These are phyloP conservation scores for Agrypnus murinus DNA, from an alignment of 2,888 invertebrate species.

Conservation along the genomic window DNA sequence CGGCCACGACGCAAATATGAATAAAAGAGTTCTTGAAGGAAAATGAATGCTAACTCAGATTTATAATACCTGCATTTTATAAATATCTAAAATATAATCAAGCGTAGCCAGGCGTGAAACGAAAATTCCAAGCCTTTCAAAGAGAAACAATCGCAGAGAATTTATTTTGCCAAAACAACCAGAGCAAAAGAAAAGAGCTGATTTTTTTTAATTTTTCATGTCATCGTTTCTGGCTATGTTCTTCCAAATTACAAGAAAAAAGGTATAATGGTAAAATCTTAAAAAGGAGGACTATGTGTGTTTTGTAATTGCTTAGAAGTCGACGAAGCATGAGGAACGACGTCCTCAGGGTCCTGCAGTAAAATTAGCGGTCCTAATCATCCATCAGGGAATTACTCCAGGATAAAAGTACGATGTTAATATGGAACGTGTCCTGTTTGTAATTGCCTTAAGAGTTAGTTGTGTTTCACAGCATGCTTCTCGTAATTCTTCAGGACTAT, in stretches of 20 bases:
- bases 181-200: background rate
- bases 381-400: conserved; percentile 52
- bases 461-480: conserved; percentile 38
- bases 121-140: conserved; percentile 14
- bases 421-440: conserved; percentile 55
- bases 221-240: background rate
- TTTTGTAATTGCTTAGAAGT: conserved; percentile 34
- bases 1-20: conserved; percentile 50
- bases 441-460: conserved; percentile 32
- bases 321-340: conserved; percentile 43
- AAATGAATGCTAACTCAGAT: conserved; percentile 47
- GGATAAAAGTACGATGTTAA: conserved; percentile 57
- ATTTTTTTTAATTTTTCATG: background rate
- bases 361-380: conserved; percentile 53
- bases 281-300: background rate
- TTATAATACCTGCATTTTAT: conserved; percentile 50
- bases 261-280: background rate
- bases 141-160: background rate
- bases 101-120: conserved; percentile 27
- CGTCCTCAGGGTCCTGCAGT: conserved; percentile 36
- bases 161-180: conserved; percentile 20
- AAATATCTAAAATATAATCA: conserved; percentile 51
- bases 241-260: background rate
- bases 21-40: conserved; percentile 49
- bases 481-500: conserved; percentile 33